phyloP scores from a whole-genome alignment of 2,113 vertebrate species.

The Hystrix brachyura region DNA sequence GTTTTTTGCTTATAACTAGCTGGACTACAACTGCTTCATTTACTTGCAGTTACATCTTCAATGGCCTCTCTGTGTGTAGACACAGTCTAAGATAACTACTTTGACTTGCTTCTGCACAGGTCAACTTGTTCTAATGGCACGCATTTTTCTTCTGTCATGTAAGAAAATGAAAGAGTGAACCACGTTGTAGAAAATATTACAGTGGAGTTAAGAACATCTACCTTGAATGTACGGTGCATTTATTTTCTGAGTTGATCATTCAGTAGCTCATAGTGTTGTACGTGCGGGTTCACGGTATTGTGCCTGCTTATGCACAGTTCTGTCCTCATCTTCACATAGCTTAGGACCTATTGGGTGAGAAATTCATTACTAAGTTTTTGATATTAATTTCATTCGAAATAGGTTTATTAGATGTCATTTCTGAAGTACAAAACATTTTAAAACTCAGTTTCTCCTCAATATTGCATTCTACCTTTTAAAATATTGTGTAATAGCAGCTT shows the following conservation, averaged over 20 bases:
- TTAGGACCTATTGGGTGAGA: background rate
- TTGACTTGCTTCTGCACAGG: constrained; percentile 59
- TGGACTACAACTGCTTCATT: constrained; percentile 1
- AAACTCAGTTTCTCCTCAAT: constrained; percentile 20
- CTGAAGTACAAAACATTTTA: constrained; percentile 38
- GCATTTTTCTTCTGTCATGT: constrained; percentile 61
- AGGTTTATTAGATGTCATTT: background rate
- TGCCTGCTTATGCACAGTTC: background rate
- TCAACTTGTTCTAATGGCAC: constrained; percentile 48
- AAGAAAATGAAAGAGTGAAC: constrained; percentile 64
- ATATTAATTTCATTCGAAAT: constrained; percentile 47
- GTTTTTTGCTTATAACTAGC: background rate
- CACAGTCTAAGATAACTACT: constrained; percentile 29
- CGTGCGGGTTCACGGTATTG: background rate
- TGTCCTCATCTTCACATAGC: background rate
- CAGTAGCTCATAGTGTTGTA: background rate
- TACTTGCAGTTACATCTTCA: constrained; percentile 12
- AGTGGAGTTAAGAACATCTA: constrained; percentile 48
- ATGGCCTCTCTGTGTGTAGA: background rate
- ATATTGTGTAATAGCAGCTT: background rate
- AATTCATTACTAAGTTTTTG: background rate
- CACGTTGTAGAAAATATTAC: constrained; percentile 50
- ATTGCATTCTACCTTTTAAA: constrained; percentile 35
- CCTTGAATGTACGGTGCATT: constrained; percentile 10
- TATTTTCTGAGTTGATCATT: constrained; percentile 20